phyloP scores from a whole-genome alignment of 2,797 vertebrate species.

The Acanthiza pusilla region DNA sequence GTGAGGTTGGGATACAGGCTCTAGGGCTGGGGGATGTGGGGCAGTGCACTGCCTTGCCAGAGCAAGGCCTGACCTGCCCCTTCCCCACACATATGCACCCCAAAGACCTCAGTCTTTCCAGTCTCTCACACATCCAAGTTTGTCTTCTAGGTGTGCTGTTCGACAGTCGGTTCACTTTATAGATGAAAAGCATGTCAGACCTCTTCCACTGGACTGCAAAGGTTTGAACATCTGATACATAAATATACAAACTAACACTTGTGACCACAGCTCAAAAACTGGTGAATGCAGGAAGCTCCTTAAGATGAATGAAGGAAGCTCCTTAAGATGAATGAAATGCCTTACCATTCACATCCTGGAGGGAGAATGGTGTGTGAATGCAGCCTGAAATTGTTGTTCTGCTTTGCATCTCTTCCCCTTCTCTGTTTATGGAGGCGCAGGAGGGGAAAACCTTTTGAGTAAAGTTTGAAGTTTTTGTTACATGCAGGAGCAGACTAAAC shows the following conservation, averaged over 20 bases:
- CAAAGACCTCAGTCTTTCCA: neutral
- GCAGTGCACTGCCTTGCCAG: neutral
- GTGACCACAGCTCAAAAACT: neutral
- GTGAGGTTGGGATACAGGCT: too few species aligned
- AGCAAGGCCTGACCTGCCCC: neutral
- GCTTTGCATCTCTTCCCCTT: neutral
- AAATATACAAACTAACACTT: neutral
- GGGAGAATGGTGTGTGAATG: neutral
- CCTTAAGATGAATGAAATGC: accelerated
- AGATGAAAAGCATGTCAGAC: neutral
- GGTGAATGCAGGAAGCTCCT: neutral
- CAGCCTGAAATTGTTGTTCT: neutral
- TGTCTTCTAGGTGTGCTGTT: neutral
- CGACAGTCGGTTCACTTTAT: accelerated
- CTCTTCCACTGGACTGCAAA: accelerated
- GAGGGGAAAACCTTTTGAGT: neutral
- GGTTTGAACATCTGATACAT: neutral
- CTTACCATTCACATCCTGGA: neutral
- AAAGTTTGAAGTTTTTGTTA: neutral
- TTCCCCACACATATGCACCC: neutral
- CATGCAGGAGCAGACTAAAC: neutral
- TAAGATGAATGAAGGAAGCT: accelerated
- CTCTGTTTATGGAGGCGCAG: too few species aligned
- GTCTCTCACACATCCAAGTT: neutral
- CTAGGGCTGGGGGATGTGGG: too few species aligned